Percentiles rank a stretch among this genome's conserved stretches.
phyloP scores from a whole-genome alignment of 2,797 vertebrate species.

The Erpetoichthys calabaricus region DNA sequence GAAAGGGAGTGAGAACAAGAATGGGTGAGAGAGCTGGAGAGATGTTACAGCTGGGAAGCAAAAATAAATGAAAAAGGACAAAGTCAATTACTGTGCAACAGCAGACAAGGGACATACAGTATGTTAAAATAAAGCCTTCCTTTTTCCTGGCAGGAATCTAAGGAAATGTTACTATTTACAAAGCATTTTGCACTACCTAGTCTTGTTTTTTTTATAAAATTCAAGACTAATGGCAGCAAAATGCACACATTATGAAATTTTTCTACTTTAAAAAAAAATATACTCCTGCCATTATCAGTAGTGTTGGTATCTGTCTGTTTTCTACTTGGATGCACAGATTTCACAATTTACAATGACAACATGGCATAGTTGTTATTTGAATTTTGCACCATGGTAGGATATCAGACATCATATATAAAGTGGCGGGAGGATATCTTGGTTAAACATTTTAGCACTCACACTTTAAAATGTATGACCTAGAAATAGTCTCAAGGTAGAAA shows the following conservation, averaged over 20 bases:
- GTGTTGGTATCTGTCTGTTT: constrained; percentile 4
- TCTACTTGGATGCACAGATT: constrained; percentile 3
- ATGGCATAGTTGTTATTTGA: background rate
- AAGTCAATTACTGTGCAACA: constrained; percentile 51
- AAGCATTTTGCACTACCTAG: background rate
- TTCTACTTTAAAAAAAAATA: background rate
- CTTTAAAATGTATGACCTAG: no score
- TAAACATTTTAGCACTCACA: no score
- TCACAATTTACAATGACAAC: constrained; percentile 4
- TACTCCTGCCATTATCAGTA: background rate
- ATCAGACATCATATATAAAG: background rate
- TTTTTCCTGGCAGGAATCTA: constrained; percentile 36
- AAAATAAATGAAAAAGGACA: constrained; percentile 59
- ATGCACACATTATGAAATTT: constrained; percentile 9
- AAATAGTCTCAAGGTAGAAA: no score
- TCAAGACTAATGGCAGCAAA: background rate
- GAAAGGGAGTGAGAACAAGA: constrained; percentile 35
- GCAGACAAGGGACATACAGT: constrained; percentile 31
- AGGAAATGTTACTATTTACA: constrained; percentile 21
- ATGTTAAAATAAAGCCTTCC: constrained; percentile 26
- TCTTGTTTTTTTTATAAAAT: background rate
- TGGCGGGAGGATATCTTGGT: no score
- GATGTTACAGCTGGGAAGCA: constrained; percentile 10
- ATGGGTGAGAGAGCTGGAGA: constrained; percentile 30
- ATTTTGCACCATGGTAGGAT: no score